phyloP scores from a whole-genome alignment of 2,797 vertebrate species.

The Sebastolobus alascanus region DNA sequence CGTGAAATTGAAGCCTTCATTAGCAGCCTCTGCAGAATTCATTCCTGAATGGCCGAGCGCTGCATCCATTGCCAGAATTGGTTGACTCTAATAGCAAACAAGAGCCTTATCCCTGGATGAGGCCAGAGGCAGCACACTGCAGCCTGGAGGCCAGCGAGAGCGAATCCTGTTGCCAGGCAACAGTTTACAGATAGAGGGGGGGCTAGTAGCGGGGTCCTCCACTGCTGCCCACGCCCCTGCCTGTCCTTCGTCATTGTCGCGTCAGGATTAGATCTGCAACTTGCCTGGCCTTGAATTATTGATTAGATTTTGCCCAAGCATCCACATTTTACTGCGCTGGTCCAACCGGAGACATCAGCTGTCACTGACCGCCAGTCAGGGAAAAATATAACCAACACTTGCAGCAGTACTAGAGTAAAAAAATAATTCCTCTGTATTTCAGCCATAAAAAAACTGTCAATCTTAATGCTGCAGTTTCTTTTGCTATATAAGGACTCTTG shows the following conservation, averaged over 20 bases:
- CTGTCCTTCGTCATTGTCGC: conserved; percentile 72
- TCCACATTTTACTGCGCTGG: conserved; percentile 34
- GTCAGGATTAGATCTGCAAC: conserved; percentile 72
- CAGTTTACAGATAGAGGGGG: conserved; percentile 75
- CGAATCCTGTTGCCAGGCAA: conserved; percentile 87
- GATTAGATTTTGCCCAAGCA: conserved; percentile 56
- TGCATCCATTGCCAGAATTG: conserved; percentile 60
- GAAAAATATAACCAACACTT: background rate
- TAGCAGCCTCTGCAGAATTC: conserved; percentile 59
- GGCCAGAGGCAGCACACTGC: conserved; percentile 82
- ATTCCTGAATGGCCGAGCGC: conserved; percentile 49
- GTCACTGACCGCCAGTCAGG: background rate
- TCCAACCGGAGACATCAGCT: conserved; percentile 30
- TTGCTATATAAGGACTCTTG: background rate
- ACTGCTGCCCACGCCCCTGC: conserved; percentile 70
- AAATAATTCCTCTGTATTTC: background rate
- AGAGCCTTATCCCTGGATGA: conserved; percentile 70
- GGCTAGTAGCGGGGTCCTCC: conserved; percentile 70
- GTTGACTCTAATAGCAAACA: conserved; percentile 71
- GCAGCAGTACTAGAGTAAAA: background rate
- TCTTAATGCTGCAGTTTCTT: conserved; percentile 13
- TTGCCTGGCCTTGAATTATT: conserved; percentile 72
- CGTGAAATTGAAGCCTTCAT: conserved; percentile 56
- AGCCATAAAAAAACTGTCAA: conserved; percentile 1
- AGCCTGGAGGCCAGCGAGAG: conserved; percentile 82